phyloP scores from a whole-genome alignment of 2,797 vertebrate genomes.

The Enteromius mattozi region DNA sequence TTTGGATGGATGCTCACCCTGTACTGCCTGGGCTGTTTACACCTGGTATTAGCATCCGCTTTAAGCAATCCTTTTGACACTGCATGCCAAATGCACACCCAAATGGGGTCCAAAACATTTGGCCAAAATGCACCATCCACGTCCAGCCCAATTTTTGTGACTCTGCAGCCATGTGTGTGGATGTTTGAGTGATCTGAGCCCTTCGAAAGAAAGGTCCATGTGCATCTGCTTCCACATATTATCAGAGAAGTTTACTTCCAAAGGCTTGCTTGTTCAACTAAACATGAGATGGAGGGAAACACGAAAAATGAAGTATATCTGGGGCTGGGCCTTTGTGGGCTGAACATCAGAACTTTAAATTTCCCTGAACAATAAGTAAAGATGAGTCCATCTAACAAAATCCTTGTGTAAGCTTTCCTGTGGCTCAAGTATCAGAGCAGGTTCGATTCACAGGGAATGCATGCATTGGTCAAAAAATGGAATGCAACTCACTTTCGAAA shows the following conservation, averaged over 20 bases:
- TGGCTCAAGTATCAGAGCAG: background rate
- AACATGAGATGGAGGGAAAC: background rate
- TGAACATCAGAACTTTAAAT: background rate
- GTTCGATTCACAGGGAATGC: background rate
- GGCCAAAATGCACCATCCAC: background rate
- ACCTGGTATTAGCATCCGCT: constrained; percentile 22
- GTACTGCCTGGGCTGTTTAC: constrained; percentile 9
- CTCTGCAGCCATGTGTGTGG: background rate
- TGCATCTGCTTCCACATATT: background rate
- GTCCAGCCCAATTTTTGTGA: constrained; percentile 1
- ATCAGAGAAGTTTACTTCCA: background rate
- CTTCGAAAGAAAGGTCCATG: background rate
- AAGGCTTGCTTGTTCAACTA: background rate
- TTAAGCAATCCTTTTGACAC: background rate
- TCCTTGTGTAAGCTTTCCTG: background rate
- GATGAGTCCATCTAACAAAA: background rate
- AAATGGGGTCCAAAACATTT: constrained; percentile 6
- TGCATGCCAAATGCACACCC: background rate
- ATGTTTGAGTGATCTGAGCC: background rate
- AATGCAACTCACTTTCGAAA: background rate
- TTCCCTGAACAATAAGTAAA: background rate
- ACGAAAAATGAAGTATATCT: background rate
- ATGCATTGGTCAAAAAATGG: background rate
- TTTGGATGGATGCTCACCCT: constrained; percentile 20
- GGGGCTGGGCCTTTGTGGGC: background rate